Conservation (phyloP, 2,888 invertebrate genomes). For the Peribatodes rhomboidaria region DNA sequence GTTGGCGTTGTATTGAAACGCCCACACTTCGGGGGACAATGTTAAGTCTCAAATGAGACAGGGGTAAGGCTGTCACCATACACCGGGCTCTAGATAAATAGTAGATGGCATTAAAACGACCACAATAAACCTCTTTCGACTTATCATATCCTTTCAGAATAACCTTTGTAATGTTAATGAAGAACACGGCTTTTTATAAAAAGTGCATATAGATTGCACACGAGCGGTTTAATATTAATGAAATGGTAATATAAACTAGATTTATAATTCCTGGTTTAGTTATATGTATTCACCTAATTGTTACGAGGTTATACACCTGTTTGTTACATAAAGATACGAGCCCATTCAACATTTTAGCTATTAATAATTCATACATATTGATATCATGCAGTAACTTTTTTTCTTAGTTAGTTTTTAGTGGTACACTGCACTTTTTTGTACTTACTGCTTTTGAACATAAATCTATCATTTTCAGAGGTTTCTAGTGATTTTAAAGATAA, state of each 20-base stretch:
- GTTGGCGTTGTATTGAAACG: no score
- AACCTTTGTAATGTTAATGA: constrained; percentile 25
- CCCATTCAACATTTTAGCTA: constrained; percentile 23
- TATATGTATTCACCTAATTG: constrained; percentile 42
- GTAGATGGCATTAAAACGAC: no score
- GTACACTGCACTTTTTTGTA: no score
- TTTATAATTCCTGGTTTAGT: constrained; percentile 43
- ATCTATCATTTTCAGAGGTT: no score
- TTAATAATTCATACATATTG: constrained; percentile 18
- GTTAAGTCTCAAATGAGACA: no score
- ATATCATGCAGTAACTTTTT: neutral
- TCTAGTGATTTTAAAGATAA: no score
- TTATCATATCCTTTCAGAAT: neutral
- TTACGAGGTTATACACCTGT: constrained; percentile 36
- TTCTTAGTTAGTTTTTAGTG: no score
- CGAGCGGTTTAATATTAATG: constrained; percentile 46
- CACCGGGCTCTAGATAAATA: no score
- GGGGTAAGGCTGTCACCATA: no score
- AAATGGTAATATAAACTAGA: constrained; percentile 46
- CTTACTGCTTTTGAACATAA: no score
- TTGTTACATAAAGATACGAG: constrained; percentile 17
- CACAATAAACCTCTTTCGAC: neutral
- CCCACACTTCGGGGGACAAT: no score
- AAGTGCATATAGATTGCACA: constrained; percentile 42
- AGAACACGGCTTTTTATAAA: constrained; percentile 55